Base-by-base conservation (phyloP, 1,140 invertebrate genomes). In the Matsumurasca onukii region DNA sequence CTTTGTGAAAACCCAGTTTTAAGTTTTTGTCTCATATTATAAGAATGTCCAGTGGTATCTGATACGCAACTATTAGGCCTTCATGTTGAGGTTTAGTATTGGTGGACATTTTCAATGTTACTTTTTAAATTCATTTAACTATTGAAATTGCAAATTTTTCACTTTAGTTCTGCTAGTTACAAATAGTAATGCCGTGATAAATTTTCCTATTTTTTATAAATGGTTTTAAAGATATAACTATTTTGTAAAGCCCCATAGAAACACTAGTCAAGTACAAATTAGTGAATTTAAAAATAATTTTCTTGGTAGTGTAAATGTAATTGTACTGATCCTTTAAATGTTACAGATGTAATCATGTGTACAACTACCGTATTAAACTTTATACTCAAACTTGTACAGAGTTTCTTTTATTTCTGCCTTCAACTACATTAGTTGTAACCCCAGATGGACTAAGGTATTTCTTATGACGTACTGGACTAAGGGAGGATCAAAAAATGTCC, bases 191-290 rank as follows among this genome's bases (percentile, higher is more conserved):
- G 24, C 49, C 5, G 49, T 51, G 49, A 51, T 51, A 51, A 51
- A 51, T 3, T 22, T 22, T 20, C 49, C 49, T 51, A 51, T 51
- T 51, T 51, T 51, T 51, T 51, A 51, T 51, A 51, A 9, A 22
- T 51, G 49, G 24, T 51, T 51, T 51, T n/a, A n/a, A n/a, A n/a
- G n/a, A 12, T 12, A 51, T 51, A 51, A 12, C 24, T 17, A 20
- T 20, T 51, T 51, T 51, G n/a, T 5, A 20, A 51, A 51, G 17
- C n/a, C 3, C 24, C 24, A 5, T 22, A 3, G 24, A 3, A 12
- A 51, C n/a, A 5, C 49, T 51, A 51, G 49, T 51, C 49, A 22
- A 51, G 49, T 51, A 51, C 49, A 51, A 51, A 51, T 51, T 51
- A 51, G 49, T 51, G n/a, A 22, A 51, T 20, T 51, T 51, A 20